phyloP scores from a whole-genome alignment of 2,797 vertebrate species.

The Catamblyrhynchus diadema region DNA sequence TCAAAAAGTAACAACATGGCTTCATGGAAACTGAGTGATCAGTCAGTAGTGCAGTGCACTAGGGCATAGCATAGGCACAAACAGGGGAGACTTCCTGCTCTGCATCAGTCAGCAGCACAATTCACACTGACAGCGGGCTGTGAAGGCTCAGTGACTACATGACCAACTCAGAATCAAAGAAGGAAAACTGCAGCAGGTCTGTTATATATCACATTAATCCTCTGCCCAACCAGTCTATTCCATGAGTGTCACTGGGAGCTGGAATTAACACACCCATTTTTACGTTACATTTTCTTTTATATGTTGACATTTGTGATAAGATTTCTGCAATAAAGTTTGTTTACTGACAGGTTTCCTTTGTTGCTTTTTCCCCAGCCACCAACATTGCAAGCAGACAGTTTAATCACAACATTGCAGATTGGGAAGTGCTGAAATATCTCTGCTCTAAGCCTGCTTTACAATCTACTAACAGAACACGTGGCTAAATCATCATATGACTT shows the following conservation, averaged over 20 bases:
- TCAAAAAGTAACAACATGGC: background rate
- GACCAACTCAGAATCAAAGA: background rate
- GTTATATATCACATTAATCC: background rate
- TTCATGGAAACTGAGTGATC: background rate
- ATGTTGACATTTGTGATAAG: conserved; percentile 36
- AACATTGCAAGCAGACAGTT: conserved; percentile 43
- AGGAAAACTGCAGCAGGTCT: background rate
- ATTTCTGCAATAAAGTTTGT: conserved; percentile 69
- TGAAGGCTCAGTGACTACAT: background rate
- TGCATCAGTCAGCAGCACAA: background rate
- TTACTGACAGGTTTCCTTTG: conserved; percentile 58
- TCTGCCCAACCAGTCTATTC: background rate
- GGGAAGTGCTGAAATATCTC: conserved; percentile 28
- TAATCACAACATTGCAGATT: conserved; percentile 47
- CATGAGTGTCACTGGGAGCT: background rate
- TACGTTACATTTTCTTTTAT: conserved; percentile 51
- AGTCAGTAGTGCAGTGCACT: background rate
- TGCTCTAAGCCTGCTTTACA: conserved; percentile 26
- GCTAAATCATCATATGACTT: background rate
- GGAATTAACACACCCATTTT: conserved; percentile 62
- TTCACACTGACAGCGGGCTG: background rate
- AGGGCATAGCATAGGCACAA: background rate
- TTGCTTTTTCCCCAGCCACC: background rate
- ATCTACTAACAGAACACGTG: background rate
- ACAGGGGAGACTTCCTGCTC: background rate